phyloP scores from a whole-genome alignment of 2,113 vertebrate genomes.

The Nannobrachium achirus region DNA sequence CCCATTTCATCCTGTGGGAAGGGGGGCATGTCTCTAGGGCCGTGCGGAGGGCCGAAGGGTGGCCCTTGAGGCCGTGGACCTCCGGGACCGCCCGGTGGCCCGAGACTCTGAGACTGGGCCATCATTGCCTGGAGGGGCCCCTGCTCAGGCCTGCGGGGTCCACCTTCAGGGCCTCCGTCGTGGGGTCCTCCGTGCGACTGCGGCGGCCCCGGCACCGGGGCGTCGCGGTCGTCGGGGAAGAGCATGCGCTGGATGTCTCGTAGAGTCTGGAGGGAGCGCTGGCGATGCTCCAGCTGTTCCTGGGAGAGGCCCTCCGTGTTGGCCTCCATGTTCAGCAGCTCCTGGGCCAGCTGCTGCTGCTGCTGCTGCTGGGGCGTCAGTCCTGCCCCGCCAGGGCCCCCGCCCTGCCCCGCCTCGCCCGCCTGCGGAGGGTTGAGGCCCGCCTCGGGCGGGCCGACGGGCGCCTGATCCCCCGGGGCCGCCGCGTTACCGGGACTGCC shows the following conservation, averaged over 20 bases:
- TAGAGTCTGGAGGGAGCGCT: slow-evolving; percentile 95
- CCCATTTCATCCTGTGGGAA: slow-evolving; percentile 96
- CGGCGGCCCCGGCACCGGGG: slow-evolving; percentile 76
- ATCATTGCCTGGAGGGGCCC: slow-evolving; percentile 97
- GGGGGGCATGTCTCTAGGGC: slow-evolving; percentile 91
- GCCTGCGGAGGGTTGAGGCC: slow-evolving; percentile 74
- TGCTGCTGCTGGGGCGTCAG: slow-evolving; percentile 80
- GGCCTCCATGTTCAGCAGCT: slow-evolving; percentile 90
- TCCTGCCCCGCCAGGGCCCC: slow-evolving; percentile 61
- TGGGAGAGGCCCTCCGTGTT: slow-evolving; percentile 97
- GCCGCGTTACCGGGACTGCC: slow-evolving; percentile 87
- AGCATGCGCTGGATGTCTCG: slow-evolving; percentile 98
- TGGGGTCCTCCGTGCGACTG: slow-evolving; percentile 82
- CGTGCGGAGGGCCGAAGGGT: slow-evolving; percentile 89
- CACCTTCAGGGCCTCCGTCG: slow-evolving; percentile 82
- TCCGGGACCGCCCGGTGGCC: slow-evolving; percentile 84
- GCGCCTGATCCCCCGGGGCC: slow-evolving; percentile 83
- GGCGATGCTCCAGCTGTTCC: slow-evolving; percentile 96
- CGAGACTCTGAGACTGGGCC: slow-evolving; percentile 95
- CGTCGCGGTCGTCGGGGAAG: slow-evolving; percentile 93
- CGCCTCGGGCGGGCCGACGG: slow-evolving; percentile 85
- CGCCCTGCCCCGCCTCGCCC: slow-evolving; percentile 65
- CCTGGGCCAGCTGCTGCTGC: slow-evolving; percentile 87
- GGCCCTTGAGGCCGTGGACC: slow-evolving; percentile 90
- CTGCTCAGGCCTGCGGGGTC: slow-evolving; percentile 84